Percentiles rank a stretch among this genome's conserved stretches.
These are phyloP conservation scores for Meandrusa payeni DNA, from an alignment of 2,888 invertebrate species.

Conservation along the genomic window DNA sequence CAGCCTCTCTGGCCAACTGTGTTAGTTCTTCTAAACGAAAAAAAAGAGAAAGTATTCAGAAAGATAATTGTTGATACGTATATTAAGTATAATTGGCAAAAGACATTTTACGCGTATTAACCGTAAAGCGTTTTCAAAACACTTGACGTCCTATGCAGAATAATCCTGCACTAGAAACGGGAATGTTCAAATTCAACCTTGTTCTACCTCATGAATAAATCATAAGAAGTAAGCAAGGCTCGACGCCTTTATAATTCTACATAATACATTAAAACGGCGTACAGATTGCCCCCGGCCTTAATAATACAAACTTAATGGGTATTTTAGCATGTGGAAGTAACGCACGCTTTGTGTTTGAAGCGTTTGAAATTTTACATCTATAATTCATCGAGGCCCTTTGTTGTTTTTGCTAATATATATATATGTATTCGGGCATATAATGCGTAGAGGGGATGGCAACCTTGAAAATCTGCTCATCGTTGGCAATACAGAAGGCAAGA, in stretches of 20 bases:
- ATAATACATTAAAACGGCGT: slow-evolving; percentile 78
- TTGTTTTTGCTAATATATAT: too few species aligned
- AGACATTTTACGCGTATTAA: too few species aligned
- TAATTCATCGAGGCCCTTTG: neutral
- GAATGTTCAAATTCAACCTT: slow-evolving; percentile 74
- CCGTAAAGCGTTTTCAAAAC: slow-evolving; percentile 62
- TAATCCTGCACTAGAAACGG: slow-evolving; percentile 50
- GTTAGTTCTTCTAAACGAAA: too few species aligned
- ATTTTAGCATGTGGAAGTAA: slow-evolving; percentile 51
- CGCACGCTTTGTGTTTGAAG: slow-evolving; percentile 26
- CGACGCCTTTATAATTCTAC: slow-evolving; percentile 77
- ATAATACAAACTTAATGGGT: slow-evolving; percentile 73
- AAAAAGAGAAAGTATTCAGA: too few species aligned
- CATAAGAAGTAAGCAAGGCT: slow-evolving; percentile 74
- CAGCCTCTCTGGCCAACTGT: too few species aligned
- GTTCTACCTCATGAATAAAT: slow-evolving; percentile 77
- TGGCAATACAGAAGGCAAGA: too few species aligned
- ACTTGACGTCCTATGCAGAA: slow-evolving; percentile 62
- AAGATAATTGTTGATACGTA: too few species aligned
- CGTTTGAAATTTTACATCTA: slow-evolving; percentile 17
- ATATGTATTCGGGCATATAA: too few species aligned
- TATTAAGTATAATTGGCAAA: too few species aligned
- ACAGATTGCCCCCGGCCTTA: slow-evolving; percentile 77
- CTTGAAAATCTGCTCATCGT: too few species aligned
- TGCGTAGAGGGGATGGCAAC: too few species aligned